Evolutionary conservation across 2,113 vertebrate species (phyloP).

Genomic region (Festucalex cinctus): DNA sequence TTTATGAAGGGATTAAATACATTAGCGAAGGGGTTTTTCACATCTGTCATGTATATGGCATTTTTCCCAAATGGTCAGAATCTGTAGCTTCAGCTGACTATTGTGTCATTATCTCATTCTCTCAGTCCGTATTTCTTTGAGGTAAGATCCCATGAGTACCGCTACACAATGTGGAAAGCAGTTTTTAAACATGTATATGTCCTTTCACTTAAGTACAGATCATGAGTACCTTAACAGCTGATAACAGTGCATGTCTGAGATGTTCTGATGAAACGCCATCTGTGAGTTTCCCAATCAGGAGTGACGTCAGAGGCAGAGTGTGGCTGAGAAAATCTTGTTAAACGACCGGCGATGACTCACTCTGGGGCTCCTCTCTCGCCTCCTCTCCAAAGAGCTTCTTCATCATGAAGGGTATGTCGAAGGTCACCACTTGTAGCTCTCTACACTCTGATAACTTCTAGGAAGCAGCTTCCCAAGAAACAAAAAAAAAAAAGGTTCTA

Average conservation of each 20-base stretch:
- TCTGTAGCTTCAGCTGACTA: background rate
- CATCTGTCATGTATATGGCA: background rate
- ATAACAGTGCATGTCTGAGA: conserved; percentile 3
- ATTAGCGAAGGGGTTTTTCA: background rate
- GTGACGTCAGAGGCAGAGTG: conserved; percentile 8
- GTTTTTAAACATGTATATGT: background rate
- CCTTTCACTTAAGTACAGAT: background rate
- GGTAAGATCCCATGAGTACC: conserved; percentile 1
- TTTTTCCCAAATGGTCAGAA: background rate
- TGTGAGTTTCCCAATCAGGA: conserved; percentile 23
- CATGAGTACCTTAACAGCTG: background rate
- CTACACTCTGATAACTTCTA: conserved; percentile 10
- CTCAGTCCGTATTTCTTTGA: background rate
- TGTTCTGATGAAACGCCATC: conserved; percentile 10
- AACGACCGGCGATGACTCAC: conserved; percentile 37
- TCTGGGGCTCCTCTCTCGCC: conserved; percentile 1
- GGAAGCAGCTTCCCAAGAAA: conserved; percentile 27
- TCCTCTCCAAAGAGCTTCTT: conserved; percentile 17
- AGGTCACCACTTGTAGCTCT: conserved; percentile 22
- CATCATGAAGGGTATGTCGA: conserved; percentile 11
- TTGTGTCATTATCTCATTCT: background rate
- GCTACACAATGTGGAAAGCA: background rate
- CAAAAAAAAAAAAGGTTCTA: conserved; percentile 33
- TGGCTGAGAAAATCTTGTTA: conserved; percentile 14
- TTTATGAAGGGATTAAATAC: background rate